A percentile compares a stretch with the other conserved stretches of the same genome.
These are phyloP conservation scores for Holotrichia oblita DNA, from an alignment of 1,140 invertebrate species.

Conservation along the genomic window DNA sequence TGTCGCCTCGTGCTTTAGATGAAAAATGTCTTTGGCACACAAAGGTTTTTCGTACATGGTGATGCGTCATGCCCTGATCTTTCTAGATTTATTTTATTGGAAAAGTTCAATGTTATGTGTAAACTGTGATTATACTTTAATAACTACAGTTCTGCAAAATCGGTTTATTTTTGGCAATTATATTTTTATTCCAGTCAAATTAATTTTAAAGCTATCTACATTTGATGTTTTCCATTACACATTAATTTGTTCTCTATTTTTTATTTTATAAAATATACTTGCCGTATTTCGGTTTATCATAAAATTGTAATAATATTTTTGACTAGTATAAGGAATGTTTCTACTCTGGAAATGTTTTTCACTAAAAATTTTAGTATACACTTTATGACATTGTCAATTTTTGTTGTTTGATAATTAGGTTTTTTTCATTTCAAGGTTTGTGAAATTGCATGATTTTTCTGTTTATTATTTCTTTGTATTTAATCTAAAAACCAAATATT, in stretches of 20 bases:
- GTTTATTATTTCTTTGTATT: background rate
- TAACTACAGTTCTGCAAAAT: background rate
- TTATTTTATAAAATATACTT: background rate
- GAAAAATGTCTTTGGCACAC: constrained; percentile 30
- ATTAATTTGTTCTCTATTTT: constrained; percentile 1
- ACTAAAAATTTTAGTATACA: background rate
- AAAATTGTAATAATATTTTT: background rate
- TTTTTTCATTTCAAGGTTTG: background rate
- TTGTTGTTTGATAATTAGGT: background rate
- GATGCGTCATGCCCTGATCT: constrained; percentile 39
- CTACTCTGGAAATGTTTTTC: background rate
- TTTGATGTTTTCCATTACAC: background rate
- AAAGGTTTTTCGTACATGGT: constrained; percentile 29
- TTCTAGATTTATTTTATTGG: constrained; percentile 39
- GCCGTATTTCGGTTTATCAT: background rate
- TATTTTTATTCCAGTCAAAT: background rate
- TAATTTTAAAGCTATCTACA: background rate
- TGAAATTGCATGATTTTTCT: background rate
- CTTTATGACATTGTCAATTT: constrained; percentile 5
- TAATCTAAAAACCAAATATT: background rate
- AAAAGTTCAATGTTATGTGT: background rate
- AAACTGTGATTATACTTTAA: background rate
- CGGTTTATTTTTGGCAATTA: background rate
- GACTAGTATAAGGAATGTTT: background rate
- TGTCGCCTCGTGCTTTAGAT: background rate